A percentile compares a stretch with the other conserved stretches of the same genome.
Conservation (phyloP, 2,888 invertebrate species). For the Thereva unica region DNA sequence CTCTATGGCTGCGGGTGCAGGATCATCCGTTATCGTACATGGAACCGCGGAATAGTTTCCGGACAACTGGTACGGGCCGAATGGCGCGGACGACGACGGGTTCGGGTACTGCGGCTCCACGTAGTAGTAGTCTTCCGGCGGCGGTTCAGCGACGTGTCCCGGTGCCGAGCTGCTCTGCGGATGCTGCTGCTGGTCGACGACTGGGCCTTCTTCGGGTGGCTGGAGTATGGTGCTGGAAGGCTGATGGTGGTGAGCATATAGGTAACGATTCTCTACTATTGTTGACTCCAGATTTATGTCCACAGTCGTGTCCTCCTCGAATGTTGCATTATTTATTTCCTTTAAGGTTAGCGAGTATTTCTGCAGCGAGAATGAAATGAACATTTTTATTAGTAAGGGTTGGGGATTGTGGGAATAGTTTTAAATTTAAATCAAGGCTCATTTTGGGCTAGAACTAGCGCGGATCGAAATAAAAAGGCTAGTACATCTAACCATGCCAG, state of each 20-base stretch:
- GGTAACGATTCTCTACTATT: slow-evolving; percentile 39
- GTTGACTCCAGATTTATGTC: slow-evolving; percentile 43
- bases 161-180: background rate
- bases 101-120: slow-evolving; percentile 5
- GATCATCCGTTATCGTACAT: slow-evolving; percentile 41
- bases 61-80: slow-evolving; percentile 30
- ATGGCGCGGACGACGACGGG: slow-evolving; percentile 28
- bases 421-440: no score
- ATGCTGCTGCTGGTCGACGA: slow-evolving; percentile 18
- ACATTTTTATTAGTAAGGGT: no score
- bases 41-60: slow-evolving; percentile 34
- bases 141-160: background rate
- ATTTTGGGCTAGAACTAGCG: no score
- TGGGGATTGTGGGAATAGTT: no score
- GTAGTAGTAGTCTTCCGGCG: slow-evolving; percentile 8
- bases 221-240: background rate
- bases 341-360: slow-evolving; percentile 39
- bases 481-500: no score
- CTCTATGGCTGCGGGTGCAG: slow-evolving; percentile 6
- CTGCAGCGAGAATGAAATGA: slow-evolving; percentile 5
- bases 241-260: slow-evolving; percentile 39
- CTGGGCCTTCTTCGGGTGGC: background rate
- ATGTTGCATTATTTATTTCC: slow-evolving; percentile 23
- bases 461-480: no score
- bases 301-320: slow-evolving; percentile 20